Percentiles rank a stretch among this genome's conserved stretches.
Evolutionary conservation across 2,797 vertebrate species (phyloP).

Genomic region (Catharus ustulatus): DNA sequence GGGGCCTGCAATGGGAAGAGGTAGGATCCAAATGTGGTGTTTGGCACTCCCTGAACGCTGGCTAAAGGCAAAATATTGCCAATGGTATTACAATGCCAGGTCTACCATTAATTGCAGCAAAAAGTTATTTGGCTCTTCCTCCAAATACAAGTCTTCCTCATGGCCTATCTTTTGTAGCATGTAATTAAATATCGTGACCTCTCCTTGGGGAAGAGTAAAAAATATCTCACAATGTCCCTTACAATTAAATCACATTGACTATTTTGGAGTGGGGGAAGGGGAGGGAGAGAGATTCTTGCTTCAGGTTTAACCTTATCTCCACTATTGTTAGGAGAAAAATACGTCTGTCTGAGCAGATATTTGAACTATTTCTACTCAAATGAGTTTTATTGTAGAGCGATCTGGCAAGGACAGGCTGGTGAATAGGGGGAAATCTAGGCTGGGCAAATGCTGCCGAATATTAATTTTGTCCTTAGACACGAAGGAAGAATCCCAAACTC

Average conservation of each 20-base stretch:
- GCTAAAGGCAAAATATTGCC: conserved; percentile 33
- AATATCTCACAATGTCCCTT: conserved; percentile 38
- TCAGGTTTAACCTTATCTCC: conserved; percentile 35
- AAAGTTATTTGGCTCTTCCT: conserved; percentile 42
- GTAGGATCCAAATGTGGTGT: conserved; percentile 38
- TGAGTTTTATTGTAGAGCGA: neutral
- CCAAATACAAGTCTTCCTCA: neutral
- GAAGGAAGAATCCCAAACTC: conserved; percentile 7
- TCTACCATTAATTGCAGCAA: neutral
- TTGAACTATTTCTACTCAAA: conserved; percentile 13
- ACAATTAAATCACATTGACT: conserved; percentile 41
- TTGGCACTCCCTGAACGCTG: conserved; percentile 66
- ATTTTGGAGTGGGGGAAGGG: neutral
- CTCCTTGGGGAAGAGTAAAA: conserved; percentile 2
- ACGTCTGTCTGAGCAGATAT: conserved; percentile 37
- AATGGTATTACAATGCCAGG: neutral
- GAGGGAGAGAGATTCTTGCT: neutral
- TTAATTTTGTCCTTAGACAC: neutral
- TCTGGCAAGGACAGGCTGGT: conserved; percentile 31
- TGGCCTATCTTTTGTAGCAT: conserved; percentile 11
- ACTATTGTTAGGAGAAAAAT: conserved; percentile 40
- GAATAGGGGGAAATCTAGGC: conserved; percentile 2
- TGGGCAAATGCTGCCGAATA: neutral
- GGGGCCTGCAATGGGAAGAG: neutral
- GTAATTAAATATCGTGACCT: conserved; percentile 44